These are phyloP conservation scores for Agonopterix subpropinquella DNA, from an alignment of 2,888 invertebrate genomes.

Conservation along the genomic window DNA sequence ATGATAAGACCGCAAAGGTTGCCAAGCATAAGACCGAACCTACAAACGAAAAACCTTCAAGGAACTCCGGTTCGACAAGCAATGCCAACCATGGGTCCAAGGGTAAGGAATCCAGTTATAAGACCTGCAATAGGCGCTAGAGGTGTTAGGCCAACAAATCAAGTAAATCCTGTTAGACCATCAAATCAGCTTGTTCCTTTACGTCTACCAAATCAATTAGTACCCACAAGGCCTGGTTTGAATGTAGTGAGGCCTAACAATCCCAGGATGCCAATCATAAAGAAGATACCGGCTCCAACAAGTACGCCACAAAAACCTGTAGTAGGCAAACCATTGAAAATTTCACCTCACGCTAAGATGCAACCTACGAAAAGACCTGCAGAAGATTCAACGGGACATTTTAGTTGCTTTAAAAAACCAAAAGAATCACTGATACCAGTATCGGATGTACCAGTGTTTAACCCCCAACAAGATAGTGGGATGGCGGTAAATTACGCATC, in stretches of 20 bases:
- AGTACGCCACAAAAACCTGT: slow-evolving; percentile 21
- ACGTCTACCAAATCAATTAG: slow-evolving; percentile 35
- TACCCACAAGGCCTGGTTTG: slow-evolving; percentile 29
- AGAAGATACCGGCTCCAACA: slow-evolving; percentile 24
- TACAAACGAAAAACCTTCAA: slow-evolving; percentile 33
- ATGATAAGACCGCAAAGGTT: slow-evolving; percentile 32
- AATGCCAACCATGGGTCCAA: slow-evolving; percentile 30
- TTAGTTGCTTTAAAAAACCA: slow-evolving; percentile 61
- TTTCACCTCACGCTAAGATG: slow-evolving; percentile 39
- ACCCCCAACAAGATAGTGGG: slow-evolving; percentile 23
- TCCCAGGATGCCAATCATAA: slow-evolving; percentile 32
- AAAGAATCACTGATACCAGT: slow-evolving; percentile 51
- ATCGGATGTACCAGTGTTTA: slow-evolving; percentile 31
- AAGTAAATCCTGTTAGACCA: slow-evolving; percentile 11
- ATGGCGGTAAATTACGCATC: slow-evolving; percentile 34
- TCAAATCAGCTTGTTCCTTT: slow-evolving; percentile 14
- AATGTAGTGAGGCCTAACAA: slow-evolving; percentile 27
- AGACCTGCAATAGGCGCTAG: slow-evolving; percentile 2
- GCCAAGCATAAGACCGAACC: slow-evolving; percentile 28
- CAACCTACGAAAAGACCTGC: slow-evolving; percentile 34
- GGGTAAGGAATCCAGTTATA: slow-evolving; percentile 26
- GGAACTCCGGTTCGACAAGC: slow-evolving; percentile 42
- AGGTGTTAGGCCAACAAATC: slow-evolving; percentile 17
- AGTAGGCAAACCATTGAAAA: slow-evolving; percentile 40
- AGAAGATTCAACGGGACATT: slow-evolving; percentile 40